Percentiles rank a stretch among this genome's conserved stretches.
Evolutionary conservation across 2,797 vertebrate genomes (phyloP).

Genomic region (Eospalax fontanierii): DNA sequence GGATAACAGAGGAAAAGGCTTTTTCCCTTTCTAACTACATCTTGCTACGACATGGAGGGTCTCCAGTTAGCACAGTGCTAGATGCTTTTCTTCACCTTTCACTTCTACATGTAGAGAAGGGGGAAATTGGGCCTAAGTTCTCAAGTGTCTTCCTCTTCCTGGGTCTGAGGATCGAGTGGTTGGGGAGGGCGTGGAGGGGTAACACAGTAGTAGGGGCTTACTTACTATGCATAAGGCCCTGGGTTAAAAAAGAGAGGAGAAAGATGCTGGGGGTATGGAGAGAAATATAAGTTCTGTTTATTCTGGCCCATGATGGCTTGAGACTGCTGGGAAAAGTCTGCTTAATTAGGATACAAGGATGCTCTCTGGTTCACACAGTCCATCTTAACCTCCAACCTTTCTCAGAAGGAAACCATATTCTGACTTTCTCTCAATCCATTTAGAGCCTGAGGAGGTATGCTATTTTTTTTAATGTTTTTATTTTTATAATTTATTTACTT

Average conservation of each 20-base stretch:
- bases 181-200: neutral
- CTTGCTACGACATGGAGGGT: neutral
- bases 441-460: neutral
- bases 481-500: too few relatives aligned
- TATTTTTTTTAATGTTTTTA: neutral
- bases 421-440: neutral
- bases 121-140: neutral
- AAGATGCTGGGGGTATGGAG: too few relatives aligned
- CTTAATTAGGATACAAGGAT: neutral
- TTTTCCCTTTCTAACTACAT: neutral
- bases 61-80: accelerated
- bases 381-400: neutral
- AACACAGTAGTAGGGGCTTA: neutral
- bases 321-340: neutral
- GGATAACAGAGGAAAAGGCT: neutral
- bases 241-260: neutral
- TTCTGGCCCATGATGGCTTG: too few relatives aligned
- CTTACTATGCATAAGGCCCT: neutral
- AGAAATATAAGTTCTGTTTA: neutral
- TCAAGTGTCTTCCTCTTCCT: neutral
- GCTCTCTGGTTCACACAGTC: neutral
- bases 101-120: neutral
- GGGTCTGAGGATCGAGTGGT: neutral
- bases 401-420: neutral
- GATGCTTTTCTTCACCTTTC: neutral